Conservation (phyloP, 2,113 vertebrate species). For the Trichechus manatus region DNA sequence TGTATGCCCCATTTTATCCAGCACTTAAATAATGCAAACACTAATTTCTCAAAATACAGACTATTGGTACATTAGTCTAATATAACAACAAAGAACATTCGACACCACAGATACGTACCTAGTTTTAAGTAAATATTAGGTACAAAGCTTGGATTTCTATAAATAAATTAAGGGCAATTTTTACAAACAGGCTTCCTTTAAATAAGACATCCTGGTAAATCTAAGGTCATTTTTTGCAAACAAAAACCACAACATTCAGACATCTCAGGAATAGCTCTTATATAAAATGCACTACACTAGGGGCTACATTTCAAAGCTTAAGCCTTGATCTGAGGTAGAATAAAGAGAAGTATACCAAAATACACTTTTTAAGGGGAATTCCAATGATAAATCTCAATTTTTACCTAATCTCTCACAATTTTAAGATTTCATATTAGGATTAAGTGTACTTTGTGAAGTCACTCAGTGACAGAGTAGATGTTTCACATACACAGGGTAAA, state of each 20-base stretch:
- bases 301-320: conserved; percentile 26
- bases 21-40: conserved; percentile 54
- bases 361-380: conserved; percentile 40
- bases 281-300: conserved; percentile 13
- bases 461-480: neutral
- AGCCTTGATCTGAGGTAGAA: conserved; percentile 67
- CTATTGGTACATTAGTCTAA: neutral
- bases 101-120: neutral
- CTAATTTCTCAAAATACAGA: conserved; percentile 56
- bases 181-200: conserved; percentile 44
- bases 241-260: neutral
- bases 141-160: conserved; percentile 51
- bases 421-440: conserved; percentile 31
- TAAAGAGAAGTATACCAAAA: conserved; percentile 48
- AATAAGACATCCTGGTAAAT: conserved; percentile 6
- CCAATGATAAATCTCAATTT: conserved; percentile 18
- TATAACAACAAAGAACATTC: conserved; percentile 18
- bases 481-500: neutral
- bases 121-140: conserved; percentile 24
- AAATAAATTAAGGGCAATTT: conserved; percentile 36
- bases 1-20: neutral
- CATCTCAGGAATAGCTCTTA: neutral
- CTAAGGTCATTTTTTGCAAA: conserved; percentile 9
- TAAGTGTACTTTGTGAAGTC: conserved; percentile 8
- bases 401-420: neutral